These are phyloP conservation scores for Scrobipalpa costella DNA, from an alignment of 2,888 invertebrate genomes.

Conservation along the genomic window DNA sequence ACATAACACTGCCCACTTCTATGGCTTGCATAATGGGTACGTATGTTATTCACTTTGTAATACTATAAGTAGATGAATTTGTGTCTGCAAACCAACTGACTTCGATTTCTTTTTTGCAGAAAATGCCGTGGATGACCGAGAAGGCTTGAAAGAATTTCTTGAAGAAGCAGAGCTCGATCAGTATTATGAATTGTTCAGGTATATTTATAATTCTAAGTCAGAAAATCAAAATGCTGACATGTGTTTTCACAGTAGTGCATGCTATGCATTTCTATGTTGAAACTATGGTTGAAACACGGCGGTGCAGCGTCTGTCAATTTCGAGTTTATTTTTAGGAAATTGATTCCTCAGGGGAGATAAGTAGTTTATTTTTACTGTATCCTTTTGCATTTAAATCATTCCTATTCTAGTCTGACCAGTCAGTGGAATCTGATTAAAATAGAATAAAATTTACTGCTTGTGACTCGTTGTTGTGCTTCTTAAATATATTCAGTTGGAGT, in stretches of 20 bases:
- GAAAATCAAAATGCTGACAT: neutral
- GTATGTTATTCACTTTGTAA: neutral
- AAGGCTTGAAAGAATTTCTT: constrained; percentile 87
- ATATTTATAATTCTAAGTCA: constrained; percentile 49
- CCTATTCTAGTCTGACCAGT: neutral
- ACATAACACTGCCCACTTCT: neutral
- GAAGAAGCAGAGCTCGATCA: constrained; percentile 97
- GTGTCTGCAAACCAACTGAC: neutral
- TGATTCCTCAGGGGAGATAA: neutral
- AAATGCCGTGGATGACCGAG: constrained; percentile 55
- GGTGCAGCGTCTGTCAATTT: neutral
- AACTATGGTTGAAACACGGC: neutral
- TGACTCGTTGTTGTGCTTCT: no score
- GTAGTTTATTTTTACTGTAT: neutral
- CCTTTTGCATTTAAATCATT: constrained; percentile 1
- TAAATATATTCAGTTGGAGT: no score
- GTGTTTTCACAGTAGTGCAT: neutral
- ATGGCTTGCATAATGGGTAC: constrained; percentile 12
- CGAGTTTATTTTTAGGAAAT: constrained; percentile 14
- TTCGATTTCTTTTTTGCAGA: constrained; percentile 48
- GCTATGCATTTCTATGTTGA: constrained; percentile 4
- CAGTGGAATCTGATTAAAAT: constrained; percentile 11
- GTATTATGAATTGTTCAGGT: constrained; percentile 91
- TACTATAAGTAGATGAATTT: neutral
- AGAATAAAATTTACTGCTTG: neutral